Evolutionary conservation across 2,113 vertebrate species (phyloP).

Genomic region (Rhadina sibilatrix): DNA sequence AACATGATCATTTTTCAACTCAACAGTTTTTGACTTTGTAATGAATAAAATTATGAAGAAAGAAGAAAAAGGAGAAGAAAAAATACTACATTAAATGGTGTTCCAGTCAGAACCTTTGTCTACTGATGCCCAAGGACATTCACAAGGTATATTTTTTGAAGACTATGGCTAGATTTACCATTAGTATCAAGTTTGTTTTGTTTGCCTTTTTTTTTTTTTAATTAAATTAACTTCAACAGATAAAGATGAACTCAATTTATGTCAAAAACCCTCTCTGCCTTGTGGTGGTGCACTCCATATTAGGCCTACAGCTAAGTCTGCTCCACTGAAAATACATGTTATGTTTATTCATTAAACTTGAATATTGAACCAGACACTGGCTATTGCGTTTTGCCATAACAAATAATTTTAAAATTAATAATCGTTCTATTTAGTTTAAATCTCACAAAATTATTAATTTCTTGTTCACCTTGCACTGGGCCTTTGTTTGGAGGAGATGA

Average conservation of each 20-base stretch:
- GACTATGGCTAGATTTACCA: not conserved
- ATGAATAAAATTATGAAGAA: constrained; percentile 14
- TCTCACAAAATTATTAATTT: not conserved
- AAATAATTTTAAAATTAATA: not conserved
- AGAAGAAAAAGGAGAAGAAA: not conserved
- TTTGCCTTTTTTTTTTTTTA: not conserved
- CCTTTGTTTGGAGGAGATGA: not conserved
- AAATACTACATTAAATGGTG: not conserved
- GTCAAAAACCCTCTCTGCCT: not conserved
- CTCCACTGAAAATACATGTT: not conserved
- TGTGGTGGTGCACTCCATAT: not conserved
- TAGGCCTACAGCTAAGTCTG: not conserved
- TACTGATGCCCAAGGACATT: not conserved
- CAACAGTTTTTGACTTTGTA: not conserved
- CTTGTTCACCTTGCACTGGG: not conserved
- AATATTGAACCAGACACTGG: not conserved
- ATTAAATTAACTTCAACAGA: not conserved
- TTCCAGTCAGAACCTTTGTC: not conserved
- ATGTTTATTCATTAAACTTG: not conserved
- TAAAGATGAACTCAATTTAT: not conserved
- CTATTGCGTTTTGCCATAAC: not conserved
- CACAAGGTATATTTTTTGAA: not conserved
- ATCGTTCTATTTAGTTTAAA: not conserved
- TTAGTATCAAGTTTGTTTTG: not conserved
- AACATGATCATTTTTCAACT: constrained; percentile 35